Evolutionary conservation across 1,140 invertebrate species (phyloP), one percentile per base, ranked within the genome.

Genomic region (Pollicipes pollicipes): DNA sequence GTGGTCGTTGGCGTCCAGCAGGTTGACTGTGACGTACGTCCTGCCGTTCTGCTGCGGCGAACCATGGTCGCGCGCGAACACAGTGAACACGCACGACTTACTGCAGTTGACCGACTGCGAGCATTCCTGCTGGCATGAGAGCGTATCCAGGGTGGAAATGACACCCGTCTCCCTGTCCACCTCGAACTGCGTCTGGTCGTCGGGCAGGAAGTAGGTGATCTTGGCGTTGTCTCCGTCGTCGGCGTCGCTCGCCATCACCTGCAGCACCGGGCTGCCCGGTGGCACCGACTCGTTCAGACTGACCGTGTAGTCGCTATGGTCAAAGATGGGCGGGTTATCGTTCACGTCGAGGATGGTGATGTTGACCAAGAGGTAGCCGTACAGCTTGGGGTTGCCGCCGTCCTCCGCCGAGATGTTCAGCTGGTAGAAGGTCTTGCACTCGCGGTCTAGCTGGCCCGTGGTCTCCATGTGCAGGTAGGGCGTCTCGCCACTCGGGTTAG

Each of bases 1-100:
- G 78, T 97, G 93, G 83, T 97, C 93, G 80, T 97, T 97, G 1
- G 91, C 89, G 79, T 97, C 94, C 37, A 95, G 82, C 26, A 97
- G 82, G 80, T 93, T 95, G 0, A 97, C 91, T 4, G 91, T 95
- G 0, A 98, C 90, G 80, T 97, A 97, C 29, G 95, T 93, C 64
- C 94, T 83, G 6, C 93, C 93, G 77, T 93, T 90, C 79, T 95
- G 91, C 37, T 90, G 80, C 0, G 93, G 93, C 13, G 87, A 87
- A 0, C 94, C 94, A 75, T 95, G 90, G 82, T 98, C 95, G 68
- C 90, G 83, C 21, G 94, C 94, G 77, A 91, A 93, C 0, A 98
- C 90, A 0, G 93, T 95, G 75, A 97, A 90, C 17, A 97, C 91
- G 80, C 94, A 97, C 77, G 89, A 90, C 81, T 93, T 91, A 31